Evolutionary conservation across 1,140 invertebrate genomes (phyloP).

Genomic region (Mycetomoellerius zeteki): DNA sequence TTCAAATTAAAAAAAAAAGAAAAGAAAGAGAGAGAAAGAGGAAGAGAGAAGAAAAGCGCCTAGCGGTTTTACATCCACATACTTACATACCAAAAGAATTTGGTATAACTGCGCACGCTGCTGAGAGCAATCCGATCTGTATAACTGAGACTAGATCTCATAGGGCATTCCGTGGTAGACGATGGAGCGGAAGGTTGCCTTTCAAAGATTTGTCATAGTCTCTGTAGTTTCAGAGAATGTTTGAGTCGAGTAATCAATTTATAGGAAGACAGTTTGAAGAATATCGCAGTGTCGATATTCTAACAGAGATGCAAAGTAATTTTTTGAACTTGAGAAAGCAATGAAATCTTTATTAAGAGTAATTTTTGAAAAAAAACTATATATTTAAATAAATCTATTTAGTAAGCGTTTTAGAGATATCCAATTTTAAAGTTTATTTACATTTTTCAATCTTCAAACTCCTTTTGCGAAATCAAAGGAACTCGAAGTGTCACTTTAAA

Average conservation of each 20-base stretch:
- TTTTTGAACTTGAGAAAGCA: not conserved
- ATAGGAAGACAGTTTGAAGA: not conserved
- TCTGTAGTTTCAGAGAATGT: conserved; percentile 11
- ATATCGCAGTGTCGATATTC: not conserved
- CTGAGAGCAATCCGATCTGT: conserved; percentile 65
- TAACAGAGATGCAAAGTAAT: not conserved
- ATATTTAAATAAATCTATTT: conserved; percentile 16
- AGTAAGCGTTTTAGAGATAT: not conserved
- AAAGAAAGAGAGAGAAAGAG: conserved; percentile 20
- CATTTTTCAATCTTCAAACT: not conserved
- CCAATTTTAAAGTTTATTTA: not conserved
- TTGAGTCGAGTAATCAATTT: not conserved
- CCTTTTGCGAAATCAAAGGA: not conserved
- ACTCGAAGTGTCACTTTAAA: not conserved
- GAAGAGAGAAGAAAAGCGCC: conserved; percentile 57
- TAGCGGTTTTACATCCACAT: conserved; percentile 72
- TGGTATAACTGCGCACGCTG: conserved; percentile 65
- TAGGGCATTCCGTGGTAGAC: conserved; percentile 72
- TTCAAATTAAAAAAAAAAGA: conserved; percentile 80
- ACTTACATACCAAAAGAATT: conserved; percentile 78
- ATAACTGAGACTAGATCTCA: conserved; percentile 70
- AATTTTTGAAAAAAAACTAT: conserved; percentile 6
- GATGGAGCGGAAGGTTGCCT: conserved; percentile 18
- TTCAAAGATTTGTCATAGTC: conserved; percentile 19
- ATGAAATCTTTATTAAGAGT: not conserved